phyloP scores from a whole-genome alignment of 2,888 invertebrate genomes.

The Rhopalosiphum nymphaeae region DNA sequence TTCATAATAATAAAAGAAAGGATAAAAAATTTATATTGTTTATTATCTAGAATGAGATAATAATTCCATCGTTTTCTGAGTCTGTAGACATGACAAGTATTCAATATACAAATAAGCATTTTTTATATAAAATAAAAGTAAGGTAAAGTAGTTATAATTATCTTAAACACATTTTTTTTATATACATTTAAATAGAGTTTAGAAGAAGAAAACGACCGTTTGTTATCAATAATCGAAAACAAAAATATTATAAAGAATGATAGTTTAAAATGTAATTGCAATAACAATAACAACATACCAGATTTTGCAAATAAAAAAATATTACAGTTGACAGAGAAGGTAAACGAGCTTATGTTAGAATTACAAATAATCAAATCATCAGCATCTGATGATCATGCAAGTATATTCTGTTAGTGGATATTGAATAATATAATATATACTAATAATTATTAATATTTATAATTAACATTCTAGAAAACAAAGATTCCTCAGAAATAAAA shows the following conservation, averaged over 20 bases:
- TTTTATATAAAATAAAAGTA: constrained; percentile 52
- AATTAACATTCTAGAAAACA: background rate
- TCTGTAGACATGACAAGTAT: background rate
- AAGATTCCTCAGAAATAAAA: background rate
- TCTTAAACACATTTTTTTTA: background rate
- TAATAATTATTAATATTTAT: background rate
- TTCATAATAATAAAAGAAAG: background rate
- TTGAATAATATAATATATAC: background rate
- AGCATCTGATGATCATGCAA: constrained; percentile 15
- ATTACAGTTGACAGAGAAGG: background rate
- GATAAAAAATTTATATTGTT: background rate
- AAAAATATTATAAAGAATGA: background rate
- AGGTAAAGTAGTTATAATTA: background rate
- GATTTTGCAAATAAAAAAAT: constrained; percentile 15
- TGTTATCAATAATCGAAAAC: constrained; percentile 14
- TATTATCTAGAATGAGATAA: background rate
- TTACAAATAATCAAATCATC: constrained; percentile 31
- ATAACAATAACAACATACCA: background rate
- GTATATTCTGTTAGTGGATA: background rate
- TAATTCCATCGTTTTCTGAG: background rate
- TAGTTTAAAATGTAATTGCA: background rate
- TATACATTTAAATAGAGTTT: constrained; percentile 15
- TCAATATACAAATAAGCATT: constrained; percentile 5
- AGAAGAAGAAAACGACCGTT: constrained; percentile 52
- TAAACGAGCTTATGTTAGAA: constrained; percentile 1